These are phyloP conservation scores for Masnerella sp. DNA, from an alignment of 2,888 invertebrate genomes.

Conservation along the genomic window DNA sequence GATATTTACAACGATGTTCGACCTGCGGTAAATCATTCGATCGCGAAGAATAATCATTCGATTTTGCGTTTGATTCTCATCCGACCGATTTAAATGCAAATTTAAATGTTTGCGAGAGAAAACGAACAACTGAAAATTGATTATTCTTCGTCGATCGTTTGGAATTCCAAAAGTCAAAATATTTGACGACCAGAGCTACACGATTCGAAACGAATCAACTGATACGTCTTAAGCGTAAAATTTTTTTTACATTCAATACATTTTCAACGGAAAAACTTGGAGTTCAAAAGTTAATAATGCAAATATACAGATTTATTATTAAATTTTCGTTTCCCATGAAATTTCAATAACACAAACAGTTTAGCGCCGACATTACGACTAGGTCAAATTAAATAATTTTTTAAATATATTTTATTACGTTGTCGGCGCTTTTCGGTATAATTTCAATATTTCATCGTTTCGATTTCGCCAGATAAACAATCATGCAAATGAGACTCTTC, in stretches of 20 bases:
- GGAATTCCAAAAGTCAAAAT: conserved; percentile 55
- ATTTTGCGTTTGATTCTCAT: conserved; percentile 34
- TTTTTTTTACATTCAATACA: conserved; percentile 47
- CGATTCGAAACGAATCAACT: conserved; percentile 59
- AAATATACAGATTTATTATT: conserved; percentile 17
- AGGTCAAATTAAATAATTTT: too few relatives aligned
- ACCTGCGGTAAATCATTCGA: conserved; percentile 40
- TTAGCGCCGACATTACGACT: conserved; percentile 16
- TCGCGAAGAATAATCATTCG: conserved; percentile 36
- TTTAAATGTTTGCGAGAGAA: conserved; percentile 21
- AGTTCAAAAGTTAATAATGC: conserved; percentile 10
- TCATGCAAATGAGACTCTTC: too few relatives aligned
- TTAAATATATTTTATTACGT: too few relatives aligned
- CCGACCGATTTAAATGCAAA: conserved; percentile 40
- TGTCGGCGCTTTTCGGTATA: too few relatives aligned
- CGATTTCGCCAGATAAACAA: too few relatives aligned
- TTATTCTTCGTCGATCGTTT: conserved; percentile 45
- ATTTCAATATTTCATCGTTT: too few relatives aligned
- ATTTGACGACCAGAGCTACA: conserved; percentile 54
- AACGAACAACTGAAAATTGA: conserved; percentile 9
- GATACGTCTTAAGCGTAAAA: conserved; percentile 56
- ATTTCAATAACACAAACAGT: conserved; percentile 9
- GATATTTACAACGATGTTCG: conserved; percentile 56
- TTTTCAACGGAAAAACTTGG: conserved; percentile 34
- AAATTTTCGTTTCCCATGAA: conserved; percentile 2